Base-by-base conservation (phyloP, 2,888 invertebrate species). In the Eupithecia pulchellata region DNA sequence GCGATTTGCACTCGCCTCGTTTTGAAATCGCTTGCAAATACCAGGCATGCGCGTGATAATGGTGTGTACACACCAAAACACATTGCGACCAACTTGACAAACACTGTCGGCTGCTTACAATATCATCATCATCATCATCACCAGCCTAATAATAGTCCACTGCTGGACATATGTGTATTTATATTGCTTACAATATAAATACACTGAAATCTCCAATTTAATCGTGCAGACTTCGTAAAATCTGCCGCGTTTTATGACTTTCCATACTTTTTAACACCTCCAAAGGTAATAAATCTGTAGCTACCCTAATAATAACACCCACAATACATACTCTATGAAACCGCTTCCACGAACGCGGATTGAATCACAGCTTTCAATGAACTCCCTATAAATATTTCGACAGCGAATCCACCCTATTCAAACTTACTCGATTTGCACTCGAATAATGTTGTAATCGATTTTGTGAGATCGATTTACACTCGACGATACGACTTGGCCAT, bases 381-480 rank as follows among this genome's bases (percentile, higher is more conserved):
- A 64, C 32, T 66, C 61, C 58, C 66, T 60, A 69, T 67, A 69
- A 69, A 69, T 69, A 72, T 72, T 64, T 66, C 72, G 55, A 72
- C 66, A 60, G 36, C 64, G 61, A 61, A 72, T 67, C 63, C 66
- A 61, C 69, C 73, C 79, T 79, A 77, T 81, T 78, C 69, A 78
- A 82, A 84, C 79, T 84, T 81, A 78, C 81, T 82, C 82, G 79
- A 84, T 84, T 84, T 82, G 77, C 80, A 77, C 77, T 74, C 79
- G 63, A 76, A 70, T 75, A 74, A 75, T 69, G 69, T 72, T 70
- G 70, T 74, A 77, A 77, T 76, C 76, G 76, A 75, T 69, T 72
- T 20, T 62, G 60, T 57, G 20, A 42, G 67, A 73, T 39, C 27
- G 14, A 17, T 29, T 60, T 67, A 66, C 20, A 32, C 3, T 32